Conservation (phyloP, 2,797 vertebrate genomes). For the Tragelaphus eurycerus region DNA sequence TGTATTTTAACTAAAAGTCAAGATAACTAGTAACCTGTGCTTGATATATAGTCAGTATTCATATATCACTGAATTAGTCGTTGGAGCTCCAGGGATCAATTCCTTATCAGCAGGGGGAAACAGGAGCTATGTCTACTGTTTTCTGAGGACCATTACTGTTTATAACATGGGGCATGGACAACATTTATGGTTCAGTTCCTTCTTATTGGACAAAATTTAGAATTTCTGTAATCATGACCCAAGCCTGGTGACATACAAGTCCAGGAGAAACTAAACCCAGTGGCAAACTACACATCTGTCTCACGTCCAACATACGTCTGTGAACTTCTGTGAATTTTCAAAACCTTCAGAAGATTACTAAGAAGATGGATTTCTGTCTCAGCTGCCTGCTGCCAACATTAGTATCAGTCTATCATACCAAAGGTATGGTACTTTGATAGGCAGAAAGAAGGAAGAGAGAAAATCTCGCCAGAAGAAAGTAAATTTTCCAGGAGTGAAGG, state of each 20-base stretch:
- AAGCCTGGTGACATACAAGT: not conserved
- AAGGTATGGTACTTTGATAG: not conserved
- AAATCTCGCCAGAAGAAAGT: not conserved
- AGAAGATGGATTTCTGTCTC: not conserved
- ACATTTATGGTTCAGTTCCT: not conserved
- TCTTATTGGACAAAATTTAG: not conserved
- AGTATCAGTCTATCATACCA: not conserved
- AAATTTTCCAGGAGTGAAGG: conserved; percentile 14
- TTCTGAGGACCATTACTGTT: not conserved
- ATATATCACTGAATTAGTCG: not conserved
- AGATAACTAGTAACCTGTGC: not conserved
- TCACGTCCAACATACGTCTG: not conserved
- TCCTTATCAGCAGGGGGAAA: not conserved
- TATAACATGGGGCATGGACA: not conserved
- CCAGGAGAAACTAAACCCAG: not conserved
- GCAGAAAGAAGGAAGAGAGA: not conserved
- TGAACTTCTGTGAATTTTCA: not conserved
- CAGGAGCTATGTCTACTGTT: not conserved
- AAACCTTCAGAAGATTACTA: not conserved
- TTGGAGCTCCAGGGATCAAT: not conserved
- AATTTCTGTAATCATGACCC: not conserved
- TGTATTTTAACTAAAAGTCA: conserved; percentile 9
- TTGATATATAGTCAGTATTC: not conserved
- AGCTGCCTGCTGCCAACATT: not conserved
- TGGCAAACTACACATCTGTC: not conserved